Evolutionary conservation across 1,140 invertebrate genomes (phyloP).

Genomic region (Pantala flavescens): DNA sequence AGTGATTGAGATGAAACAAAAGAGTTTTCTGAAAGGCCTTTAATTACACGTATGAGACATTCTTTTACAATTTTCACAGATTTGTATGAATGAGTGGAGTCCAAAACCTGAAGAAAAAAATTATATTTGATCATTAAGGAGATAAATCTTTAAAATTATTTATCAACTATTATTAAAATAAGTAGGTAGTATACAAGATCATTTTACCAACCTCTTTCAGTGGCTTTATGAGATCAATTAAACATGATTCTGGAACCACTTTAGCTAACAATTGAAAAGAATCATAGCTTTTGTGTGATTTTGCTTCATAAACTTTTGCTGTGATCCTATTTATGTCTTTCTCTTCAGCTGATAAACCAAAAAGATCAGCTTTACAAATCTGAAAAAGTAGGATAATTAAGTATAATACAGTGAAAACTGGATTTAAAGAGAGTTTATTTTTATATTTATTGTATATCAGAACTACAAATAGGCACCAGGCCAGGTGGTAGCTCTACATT

Average conservation of each 20-base stretch:
- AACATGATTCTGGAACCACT: constrained; percentile 61
- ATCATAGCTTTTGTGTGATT: constrained; percentile 76
- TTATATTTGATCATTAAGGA: constrained; percentile 22
- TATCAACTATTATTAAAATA: too few species aligned
- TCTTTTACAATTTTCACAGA: constrained; percentile 67
- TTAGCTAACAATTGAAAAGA: constrained; percentile 72
- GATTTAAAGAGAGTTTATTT: too few species aligned
- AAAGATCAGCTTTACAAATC: constrained; percentile 77
- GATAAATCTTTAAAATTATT: constrained; percentile 13
- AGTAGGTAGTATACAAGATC: not conserved
- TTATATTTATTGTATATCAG: too few species aligned
- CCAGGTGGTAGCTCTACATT: too few species aligned
- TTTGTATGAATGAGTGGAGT: constrained; percentile 67
- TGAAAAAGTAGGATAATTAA: constrained; percentile 34
- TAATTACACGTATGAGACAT: constrained; percentile 62
- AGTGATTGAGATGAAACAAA: constrained; percentile 59
- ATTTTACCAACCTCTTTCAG: constrained; percentile 63
- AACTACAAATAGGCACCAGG: too few species aligned
- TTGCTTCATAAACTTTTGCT: constrained; percentile 67
- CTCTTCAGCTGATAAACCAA: constrained; percentile 78
- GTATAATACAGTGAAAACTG: constrained; percentile 13
- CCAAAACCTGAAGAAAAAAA: constrained; percentile 39
- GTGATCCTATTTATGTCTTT: constrained; percentile 80
- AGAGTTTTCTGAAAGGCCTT: constrained; percentile 70
- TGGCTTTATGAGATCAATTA: constrained; percentile 68